Percentiles rank a stretch among this genome's conserved stretches.
phyloP scores from a whole-genome alignment of 1,140 invertebrate species.

The Pentalonia nigronervosa region DNA sequence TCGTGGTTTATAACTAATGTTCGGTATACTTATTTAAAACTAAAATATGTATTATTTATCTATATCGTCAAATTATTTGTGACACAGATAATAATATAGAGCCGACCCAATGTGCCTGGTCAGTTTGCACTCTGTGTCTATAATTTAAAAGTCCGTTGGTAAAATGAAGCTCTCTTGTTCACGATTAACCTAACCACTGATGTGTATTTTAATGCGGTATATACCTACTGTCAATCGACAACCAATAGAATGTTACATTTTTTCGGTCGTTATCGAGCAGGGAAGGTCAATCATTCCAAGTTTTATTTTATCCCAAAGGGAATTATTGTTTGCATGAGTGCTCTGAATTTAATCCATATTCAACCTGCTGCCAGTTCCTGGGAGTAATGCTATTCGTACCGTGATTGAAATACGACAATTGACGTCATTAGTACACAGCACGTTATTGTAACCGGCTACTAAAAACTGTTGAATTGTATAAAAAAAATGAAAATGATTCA shows the following conservation, averaged over 20 bases:
- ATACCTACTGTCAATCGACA: neutral
- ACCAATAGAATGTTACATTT: neutral
- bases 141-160: neutral
- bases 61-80: neutral
- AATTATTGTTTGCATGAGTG: neutral
- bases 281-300: constrained; percentile 7
- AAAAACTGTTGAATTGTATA: neutral
- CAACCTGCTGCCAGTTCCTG: neutral
- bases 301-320: neutral
- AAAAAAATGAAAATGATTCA: neutral
- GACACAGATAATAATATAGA: neutral
- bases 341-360: neutral
- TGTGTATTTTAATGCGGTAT: neutral
- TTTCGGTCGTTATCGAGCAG: neutral
- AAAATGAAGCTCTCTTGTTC: neutral
- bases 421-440: neutral
- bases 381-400: neutral
- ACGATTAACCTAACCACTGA: neutral
- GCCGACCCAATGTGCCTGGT: too few relatives aligned
- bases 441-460: neutral
- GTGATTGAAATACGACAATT: constrained; percentile 31
- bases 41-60: neutral
- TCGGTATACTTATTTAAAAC: neutral
- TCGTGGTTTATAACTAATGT: neutral
- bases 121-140: neutral